These are phyloP conservation scores for Apogon talboti DNA, from an alignment of 2,797 vertebrate species.

Conservation along the genomic window DNA sequence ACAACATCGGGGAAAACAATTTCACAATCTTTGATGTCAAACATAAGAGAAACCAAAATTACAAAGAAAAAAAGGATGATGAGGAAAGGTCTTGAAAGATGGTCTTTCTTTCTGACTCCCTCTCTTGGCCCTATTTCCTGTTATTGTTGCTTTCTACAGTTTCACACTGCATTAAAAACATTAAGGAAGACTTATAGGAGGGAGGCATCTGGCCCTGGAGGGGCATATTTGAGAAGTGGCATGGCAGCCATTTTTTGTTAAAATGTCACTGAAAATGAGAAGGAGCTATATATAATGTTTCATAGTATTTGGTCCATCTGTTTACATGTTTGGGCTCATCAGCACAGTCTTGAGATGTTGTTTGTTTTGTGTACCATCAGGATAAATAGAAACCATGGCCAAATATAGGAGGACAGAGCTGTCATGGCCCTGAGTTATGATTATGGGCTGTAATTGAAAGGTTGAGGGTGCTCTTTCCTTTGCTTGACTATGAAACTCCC, in stretches of 20 bases:
- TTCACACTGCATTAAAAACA: conserved; percentile 73
- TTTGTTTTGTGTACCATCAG: conserved; percentile 67
- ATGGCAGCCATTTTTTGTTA: conserved; percentile 61
- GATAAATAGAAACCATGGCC: conserved; percentile 61
- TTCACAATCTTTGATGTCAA: conserved; percentile 85
- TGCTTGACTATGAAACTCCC: conserved; percentile 58
- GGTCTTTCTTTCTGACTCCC: conserved; percentile 66
- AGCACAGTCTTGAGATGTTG: conserved; percentile 33
- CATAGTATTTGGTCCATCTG: conserved; percentile 54
- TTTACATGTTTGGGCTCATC: conserved; percentile 64
- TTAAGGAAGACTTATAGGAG: conserved; percentile 70
- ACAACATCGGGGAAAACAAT: conserved; percentile 84
- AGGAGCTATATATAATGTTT: conserved; percentile 64
- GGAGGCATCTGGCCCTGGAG: conserved; percentile 53
- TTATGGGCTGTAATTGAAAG: conserved; percentile 77
- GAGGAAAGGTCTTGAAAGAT: conserved; percentile 79
- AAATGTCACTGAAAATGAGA: conserved; percentile 59
- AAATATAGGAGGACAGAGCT: conserved; percentile 68
- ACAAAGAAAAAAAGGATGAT: conserved; percentile 79
- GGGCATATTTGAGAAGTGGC: conserved; percentile 59
- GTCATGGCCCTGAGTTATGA: conserved; percentile 69
- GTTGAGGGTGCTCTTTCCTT: conserved; percentile 63
- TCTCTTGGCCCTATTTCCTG: conserved; percentile 75
- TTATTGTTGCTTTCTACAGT: conserved; percentile 80
- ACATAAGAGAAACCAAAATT: conserved; percentile 86